Base-by-base conservation (phyloP, 2,113 vertebrate genomes). In the Perca schrenkii region DNA sequence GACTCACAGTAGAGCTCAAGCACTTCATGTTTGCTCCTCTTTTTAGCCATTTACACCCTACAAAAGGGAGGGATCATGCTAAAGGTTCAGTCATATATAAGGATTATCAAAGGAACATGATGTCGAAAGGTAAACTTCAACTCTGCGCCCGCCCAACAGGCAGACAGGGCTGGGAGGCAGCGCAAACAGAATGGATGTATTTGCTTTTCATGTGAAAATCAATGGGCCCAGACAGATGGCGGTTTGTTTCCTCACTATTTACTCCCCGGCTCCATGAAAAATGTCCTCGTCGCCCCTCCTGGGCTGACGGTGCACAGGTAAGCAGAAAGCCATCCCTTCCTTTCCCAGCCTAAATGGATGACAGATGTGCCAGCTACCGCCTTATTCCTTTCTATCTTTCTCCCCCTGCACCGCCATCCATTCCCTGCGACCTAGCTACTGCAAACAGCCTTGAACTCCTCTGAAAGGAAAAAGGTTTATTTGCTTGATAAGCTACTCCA, bases 191-290 rank as follows among this genome's bases (percentile, higher is more conserved):
- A 86, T 71, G 74, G 86, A 91, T 70, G 86, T 92, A 91, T 95
- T 94, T 94, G 92, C 89, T 92, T 94, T 94, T 93, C 85, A 85
- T 92, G 89, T 85, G 88, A 91, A 94, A 94, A 94, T 93, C 94
- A 93, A 94, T 94, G 90, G 85, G 72, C 66, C 75, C 82, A 85
- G 92, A 91, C 93, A 93, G 93, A 93, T 93, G 93, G 91, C 73
- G 75, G 85, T 92, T 93, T 93, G 91, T 94, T 91, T 91, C 87
- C 85, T 91, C 84, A 82, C 87, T 90, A 86, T 94, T 94, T 92
- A 94, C 92, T 87, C 79, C 73, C 22, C 15, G 76, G 77, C 86
- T 88, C 75, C 82, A 80, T 92, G 89, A 93, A 88, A 89, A 93
- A 94, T 92, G 89, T 92, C 89, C 90, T 73, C n/a, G 47, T 61